Conservation (phyloP, 2,888 invertebrate genomes). For the Caenorhabditis plicata region DNA sequence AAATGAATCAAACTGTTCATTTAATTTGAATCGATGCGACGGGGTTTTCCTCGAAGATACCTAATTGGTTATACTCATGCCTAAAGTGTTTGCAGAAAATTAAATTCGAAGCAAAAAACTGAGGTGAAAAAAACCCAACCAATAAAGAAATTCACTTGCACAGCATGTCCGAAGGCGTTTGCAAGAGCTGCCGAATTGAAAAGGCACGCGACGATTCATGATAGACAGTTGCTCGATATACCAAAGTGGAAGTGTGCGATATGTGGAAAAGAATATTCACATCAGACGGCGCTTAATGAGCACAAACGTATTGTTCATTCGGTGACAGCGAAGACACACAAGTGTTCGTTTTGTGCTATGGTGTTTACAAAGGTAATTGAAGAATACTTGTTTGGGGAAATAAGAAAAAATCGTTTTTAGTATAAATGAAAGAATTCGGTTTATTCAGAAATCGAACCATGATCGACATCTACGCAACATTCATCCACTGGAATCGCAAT, state of each 20-base stretch:
- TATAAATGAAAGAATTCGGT: too few species aligned
- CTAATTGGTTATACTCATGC: too few species aligned
- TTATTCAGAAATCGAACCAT: constrained; percentile 29
- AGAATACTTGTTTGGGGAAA: background rate
- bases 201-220: constrained; percentile 32
- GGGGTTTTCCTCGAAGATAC: too few species aligned
- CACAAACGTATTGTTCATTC: constrained; percentile 26
- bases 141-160: constrained; percentile 17
- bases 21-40: too few species aligned
- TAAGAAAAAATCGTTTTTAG: too few species aligned
- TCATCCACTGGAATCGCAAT: constrained; percentile 25
- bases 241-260: constrained; percentile 29
- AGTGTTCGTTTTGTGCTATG: constrained; percentile 29
- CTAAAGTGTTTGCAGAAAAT: background rate
- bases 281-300: constrained; percentile 25
- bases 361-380: constrained; percentile 23
- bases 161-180: constrained; percentile 40
- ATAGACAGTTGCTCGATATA: constrained; percentile 5
- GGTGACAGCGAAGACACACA: background rate
- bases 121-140: background rate
- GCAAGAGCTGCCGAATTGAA: constrained; percentile 37
- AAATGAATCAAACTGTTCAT: too few species aligned
- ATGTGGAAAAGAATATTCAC: constrained; percentile 34
- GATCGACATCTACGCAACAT: constrained; percentile 31
- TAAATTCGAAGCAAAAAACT: background rate